Evolutionary conservation across 2,113 vertebrate species (phyloP), one percentile per base, ranked within the genome.

Genomic region (Camelus bactrianus): DNA sequence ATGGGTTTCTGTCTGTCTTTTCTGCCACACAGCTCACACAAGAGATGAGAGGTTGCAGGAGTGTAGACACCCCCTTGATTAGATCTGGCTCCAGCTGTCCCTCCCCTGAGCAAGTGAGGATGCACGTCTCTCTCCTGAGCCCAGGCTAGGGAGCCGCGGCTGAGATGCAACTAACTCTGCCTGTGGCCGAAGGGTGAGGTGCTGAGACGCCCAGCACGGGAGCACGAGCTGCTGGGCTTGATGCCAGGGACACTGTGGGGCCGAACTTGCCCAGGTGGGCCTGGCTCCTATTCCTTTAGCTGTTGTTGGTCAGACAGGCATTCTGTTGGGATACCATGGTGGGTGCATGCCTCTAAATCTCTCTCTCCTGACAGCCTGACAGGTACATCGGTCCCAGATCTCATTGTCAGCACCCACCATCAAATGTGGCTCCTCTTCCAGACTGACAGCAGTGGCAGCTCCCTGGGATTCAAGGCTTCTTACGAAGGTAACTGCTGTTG

Each of bases 391-490:
- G 99, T 99, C 92, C 99, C 99, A 13, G 99, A 99, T 96, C 99
- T 99, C 22, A 99, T 99, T 50, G 99, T 99, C 87, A 99, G 99
- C 98, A 99, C 99, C 69, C 99, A 99, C 97, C 99, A 99, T 97
- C 99, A 99, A 98, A 99, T 99, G 99, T 99, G 99, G 99, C 99
- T 99, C 48, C 99, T 99, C 95, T 99, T 99, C 98, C 99, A 99
- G 98, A 99, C 99, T 0, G 99, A 99, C 62, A 98, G 99, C 89
- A 99, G 99, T 70, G 99, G 99, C 88, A 99, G 99, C 94, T 99
- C 99, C 54, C 97, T 99, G 94, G 99, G 99, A 93, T 99, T 99
- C 98, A 99, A 99, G 98, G 99, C 99, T 38, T 99, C 99, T 1
- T 99, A 99, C 0, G 99, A 99, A 99, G 99, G 99, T 99, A 99